Base-by-base conservation (phyloP, 2,113 vertebrate species). In the Periophthalmus modestus region DNA sequence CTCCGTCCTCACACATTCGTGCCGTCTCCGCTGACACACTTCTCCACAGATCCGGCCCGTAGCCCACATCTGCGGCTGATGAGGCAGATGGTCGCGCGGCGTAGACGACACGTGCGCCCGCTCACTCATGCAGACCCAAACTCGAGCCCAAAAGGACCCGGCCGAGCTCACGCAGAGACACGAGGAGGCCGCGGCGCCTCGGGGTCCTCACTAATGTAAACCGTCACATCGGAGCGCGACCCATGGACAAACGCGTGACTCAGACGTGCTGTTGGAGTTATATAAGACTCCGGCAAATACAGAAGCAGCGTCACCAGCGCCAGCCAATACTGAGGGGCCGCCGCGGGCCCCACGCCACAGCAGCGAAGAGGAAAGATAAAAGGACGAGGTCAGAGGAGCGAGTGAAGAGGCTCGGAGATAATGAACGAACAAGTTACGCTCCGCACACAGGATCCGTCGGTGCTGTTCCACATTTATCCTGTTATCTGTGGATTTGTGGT, bases 201-300 rank as follows among this genome's bases (percentile, higher is more conserved):
- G 69, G 82, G 85, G 80, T 77, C 76, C 61, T 75, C 86, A 89
- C 92, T 91, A 80, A 88, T 85, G 77, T 82, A 88, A 82, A 75
- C 80, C 66, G 85, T 91, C 84, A 82, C 84, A 76, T 89, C 73
- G 48, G 75, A 82, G 82, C 73, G 65, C 46, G 78, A 90, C 90
- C 88, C 88, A 79, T 84, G 86, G 80, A 73, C 78, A 7, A 68
- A 81, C 75, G 78, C 73, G 81, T 92, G 90, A 92, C 87, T 87
- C 84, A 81, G 67, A 89, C 87, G 82, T 78, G 80, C 76, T 88
- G 79, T 87, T 89, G 77, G 82, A 79, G 85, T 89, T 88, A 82
- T 69, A 84, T 85, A 90, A 91, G 71, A 68, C 74, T 66, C 3
- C 0, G 62, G 72, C 68, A 71, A 76, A 85, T 52, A 23, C 24